Evolutionary conservation across 2,888 invertebrate genomes (phyloP), one percentile per base, ranked within the genome.

Genomic region (Neoascia interrupta): DNA sequence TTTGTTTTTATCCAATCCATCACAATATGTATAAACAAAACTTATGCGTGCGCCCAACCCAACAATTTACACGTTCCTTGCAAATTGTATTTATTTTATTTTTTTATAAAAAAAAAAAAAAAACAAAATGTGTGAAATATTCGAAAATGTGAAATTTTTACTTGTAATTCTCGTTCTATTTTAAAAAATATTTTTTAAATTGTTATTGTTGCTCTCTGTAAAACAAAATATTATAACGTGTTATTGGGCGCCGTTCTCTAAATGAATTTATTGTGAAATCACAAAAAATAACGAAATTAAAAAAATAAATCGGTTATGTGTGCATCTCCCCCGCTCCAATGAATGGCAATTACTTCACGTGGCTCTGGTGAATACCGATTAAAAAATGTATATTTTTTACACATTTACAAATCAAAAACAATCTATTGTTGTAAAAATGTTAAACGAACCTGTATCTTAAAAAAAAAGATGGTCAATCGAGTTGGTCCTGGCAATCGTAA

Each of bases 401-500:
- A 31, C n/a, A 31, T 31, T 31, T 6, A n/a, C n/a, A n/a, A n/a
- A n/a, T n/a, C n/a, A n/a, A n/a, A n/a, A n/a, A n/a, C 3, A 31
- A 31, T 31, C 31, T 8, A 31, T 60, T 63, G 54, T 81, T 58
- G 58, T 41, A 58, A 47, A 69, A 73, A 41, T 13, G 64, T 73
- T 23, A 41, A 8, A 11, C 21, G 41, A 68, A 69, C 66, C 34
- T 63, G 47, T 13, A 54, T 34, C 45, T 60, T 51, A 72, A 39
- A 60, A 56, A 83, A 73, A 84, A 86, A 88, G 88, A 88, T 88
- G 88, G 88, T 88, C 88, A 88, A 87, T 88, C 88, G 88, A 85
- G 85, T 87, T 86, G 88, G 87, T 84, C 86, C 86, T 84, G 86
- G 84, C 83, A 85, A 84, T 84, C 84, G 84, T 79, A 41, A 83